Evolutionary conservation across 2,888 invertebrate species (phyloP).

Genomic region (Priocnemis perturbator): DNA sequence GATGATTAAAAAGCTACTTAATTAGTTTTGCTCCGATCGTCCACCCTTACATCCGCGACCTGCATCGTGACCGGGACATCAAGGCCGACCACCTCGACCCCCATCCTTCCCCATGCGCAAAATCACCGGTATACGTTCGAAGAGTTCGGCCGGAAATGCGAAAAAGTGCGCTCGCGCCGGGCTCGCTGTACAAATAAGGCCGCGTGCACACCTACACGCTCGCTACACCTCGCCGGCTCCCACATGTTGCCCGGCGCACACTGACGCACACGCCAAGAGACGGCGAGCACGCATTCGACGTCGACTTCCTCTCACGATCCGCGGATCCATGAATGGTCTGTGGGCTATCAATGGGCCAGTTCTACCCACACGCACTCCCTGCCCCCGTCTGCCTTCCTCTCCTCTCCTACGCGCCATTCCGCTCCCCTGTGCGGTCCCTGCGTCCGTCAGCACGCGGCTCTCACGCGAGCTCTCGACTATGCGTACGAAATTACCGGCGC

Average conservation of each 20-base stretch:
- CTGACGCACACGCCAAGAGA: slow-evolving; percentile 21
- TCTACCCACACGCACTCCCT: slow-evolving; percentile 46
- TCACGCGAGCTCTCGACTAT: slow-evolving; percentile 30
- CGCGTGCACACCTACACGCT: slow-evolving; percentile 58
- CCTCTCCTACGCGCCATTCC: background rate
- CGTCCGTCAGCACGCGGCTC: slow-evolving; percentile 32
- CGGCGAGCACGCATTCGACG: slow-evolving; percentile 3
- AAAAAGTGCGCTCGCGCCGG: slow-evolving; percentile 43
- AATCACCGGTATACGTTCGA: background rate
- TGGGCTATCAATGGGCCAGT: slow-evolving; percentile 66
- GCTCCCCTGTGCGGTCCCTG: background rate
- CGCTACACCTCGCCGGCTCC: slow-evolving; percentile 18
- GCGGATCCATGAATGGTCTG: slow-evolving; percentile 69
- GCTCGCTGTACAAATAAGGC: slow-evolving; percentile 64
- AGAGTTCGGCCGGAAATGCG: slow-evolving; percentile 43
- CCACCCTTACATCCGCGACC: too few species aligned
- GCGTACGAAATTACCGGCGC: slow-evolving; percentile 17
- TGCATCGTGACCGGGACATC: too few species aligned
- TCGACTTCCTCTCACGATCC: slow-evolving; percentile 65
- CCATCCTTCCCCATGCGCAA: too few species aligned
- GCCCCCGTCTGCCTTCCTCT: slow-evolving; percentile 13
- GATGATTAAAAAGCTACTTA: too few species aligned
- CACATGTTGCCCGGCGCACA: slow-evolving; percentile 22
- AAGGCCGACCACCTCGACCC: too few species aligned
- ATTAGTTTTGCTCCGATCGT: too few species aligned